Evolutionary conservation across 2,113 vertebrate genomes (phyloP), one percentile per base, ranked within the genome.

Genomic region (Oncorhynchus kisutch): DNA sequence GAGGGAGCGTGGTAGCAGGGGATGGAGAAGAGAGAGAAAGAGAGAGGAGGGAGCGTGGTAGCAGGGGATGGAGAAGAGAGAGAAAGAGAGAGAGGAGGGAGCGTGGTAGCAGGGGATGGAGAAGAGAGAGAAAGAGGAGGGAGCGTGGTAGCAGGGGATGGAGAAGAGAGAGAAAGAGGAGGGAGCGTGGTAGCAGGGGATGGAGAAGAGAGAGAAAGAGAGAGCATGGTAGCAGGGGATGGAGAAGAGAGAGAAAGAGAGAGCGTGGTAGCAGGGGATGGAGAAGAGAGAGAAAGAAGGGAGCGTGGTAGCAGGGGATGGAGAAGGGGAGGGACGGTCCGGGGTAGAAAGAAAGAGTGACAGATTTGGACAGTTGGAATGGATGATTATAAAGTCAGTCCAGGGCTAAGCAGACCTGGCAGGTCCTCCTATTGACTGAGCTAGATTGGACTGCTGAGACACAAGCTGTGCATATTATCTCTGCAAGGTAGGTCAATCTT

Each of bases 81-180:
- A 90, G 81, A 71, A 78, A 88, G 81, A 90, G 81, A 72, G 75
- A 88, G 60, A 77, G 80, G 27, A 39, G 64, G 76, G 81, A 84
- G 49, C 13, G n/a, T 31, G 29, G 29, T 31, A 31, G 4, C 29
- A 31, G 27, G 27, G 27, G 27, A 27, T 27, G 27, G 81, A 90
- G 81, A 72, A 78, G 27, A 88, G 1, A 34, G 72, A 48, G 27
- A 67, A 0, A 25, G 60, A 76, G 79, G 27, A 67, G 64, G 75
- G 81, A 84, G 49, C n/a, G n/a, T 4, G 4, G 29, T 29, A 29
- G 4, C 3, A 4, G 25, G 25, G 25, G 25, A 2, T 27, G 25
- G 25, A 27, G 25, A 27, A 3, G 2, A 27, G 25, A 88, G 81
- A 48, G 14, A 68, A 0, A 27, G 27, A 77, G 80, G 14, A 67